Evolutionary conservation across 2,113 vertebrate species (phyloP), one percentile per base, ranked within the genome.

Genomic region (Pelobates fuscus): DNA sequence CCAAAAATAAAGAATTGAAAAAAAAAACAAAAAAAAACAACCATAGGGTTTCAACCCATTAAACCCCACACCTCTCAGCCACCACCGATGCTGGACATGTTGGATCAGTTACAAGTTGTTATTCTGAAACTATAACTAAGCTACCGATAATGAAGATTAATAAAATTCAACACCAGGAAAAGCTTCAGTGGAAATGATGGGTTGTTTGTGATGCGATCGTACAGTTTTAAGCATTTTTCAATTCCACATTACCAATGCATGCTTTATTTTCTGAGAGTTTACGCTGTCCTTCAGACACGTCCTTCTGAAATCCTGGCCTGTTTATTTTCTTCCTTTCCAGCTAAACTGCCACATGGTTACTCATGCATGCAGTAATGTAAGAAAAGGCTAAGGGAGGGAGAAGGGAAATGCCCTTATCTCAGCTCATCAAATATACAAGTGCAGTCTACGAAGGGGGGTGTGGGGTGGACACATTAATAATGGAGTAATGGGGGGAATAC

Each of bases 341-440:
- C 70, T 60, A 59, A 37, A 71, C 77, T 85, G 81, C 80, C 65
- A 5, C 8, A 37, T 27, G 77, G 80, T 80, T 58, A 65, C 2
- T 76, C 77, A 58, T 32, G 81, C 77, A 68, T 80, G 79, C 73
- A 78, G 83, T 68, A 85, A 87, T 76, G 78, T 81, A 75, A 60
- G 80, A 84, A 79, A 77, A 78, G 79, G 77, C 78, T 55, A 65
- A 73, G 67, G 69, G 17, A 11, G 27, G 20, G 74, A 64, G 41
- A 26, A 68, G 74, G 77, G 82, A 84, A 86, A 84, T 72, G 81
- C 76, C 82, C 81, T 81, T 78, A 77, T 70, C 67, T 78, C 75
- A 81, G 81, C 81, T 86, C 84, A 85, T 83, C 84, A 88, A 88
- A 89, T 85, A 85, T 78, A 84, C 81, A 86, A 78, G 77, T 67